Percentiles rank a stretch among this genome's conserved stretches.
These are phyloP conservation scores for Pyrocephalus nanus DNA, from an alignment of 2,797 vertebrate genomes.

Conservation along the genomic window DNA sequence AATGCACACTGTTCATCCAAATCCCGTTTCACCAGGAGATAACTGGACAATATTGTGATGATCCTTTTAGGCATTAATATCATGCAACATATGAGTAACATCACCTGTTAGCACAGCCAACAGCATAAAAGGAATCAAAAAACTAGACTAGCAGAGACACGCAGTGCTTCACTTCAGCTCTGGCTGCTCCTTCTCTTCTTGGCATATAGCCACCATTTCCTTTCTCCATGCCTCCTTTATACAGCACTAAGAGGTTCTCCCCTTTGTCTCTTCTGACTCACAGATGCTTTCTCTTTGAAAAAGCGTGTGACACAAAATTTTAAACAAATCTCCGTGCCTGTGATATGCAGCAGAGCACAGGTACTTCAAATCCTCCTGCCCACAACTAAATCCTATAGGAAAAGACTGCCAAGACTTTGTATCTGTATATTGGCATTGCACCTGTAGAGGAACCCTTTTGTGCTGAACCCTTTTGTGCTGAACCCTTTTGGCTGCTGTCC, in stretches of 20 bases:
- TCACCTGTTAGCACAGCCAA: background rate
- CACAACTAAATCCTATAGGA: background rate
- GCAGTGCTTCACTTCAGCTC: background rate
- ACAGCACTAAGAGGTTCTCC: background rate
- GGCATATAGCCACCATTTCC: background rate
- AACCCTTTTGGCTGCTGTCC: background rate
- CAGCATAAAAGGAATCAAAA: background rate
- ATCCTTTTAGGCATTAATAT: background rate
- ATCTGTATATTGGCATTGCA: background rate
- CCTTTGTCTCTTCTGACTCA: background rate
- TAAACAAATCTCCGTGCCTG: background rate
- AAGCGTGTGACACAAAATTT: fast-evolving
- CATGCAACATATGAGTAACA: background rate
- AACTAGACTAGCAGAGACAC: background rate
- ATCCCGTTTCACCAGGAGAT: background rate
- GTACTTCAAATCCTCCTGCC: background rate
- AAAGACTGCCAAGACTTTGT: background rate
- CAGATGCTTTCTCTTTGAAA: background rate
- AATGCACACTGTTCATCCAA: background rate
- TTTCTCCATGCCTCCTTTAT: background rate
- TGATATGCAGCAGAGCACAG: background rate
- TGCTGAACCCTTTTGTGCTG: background rate
- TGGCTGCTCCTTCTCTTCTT: background rate
- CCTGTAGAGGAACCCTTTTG: background rate
- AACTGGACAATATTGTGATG: background rate